phyloP scores from a whole-genome alignment of 2,797 vertebrate genomes.

The Caiman crocodilus region DNA sequence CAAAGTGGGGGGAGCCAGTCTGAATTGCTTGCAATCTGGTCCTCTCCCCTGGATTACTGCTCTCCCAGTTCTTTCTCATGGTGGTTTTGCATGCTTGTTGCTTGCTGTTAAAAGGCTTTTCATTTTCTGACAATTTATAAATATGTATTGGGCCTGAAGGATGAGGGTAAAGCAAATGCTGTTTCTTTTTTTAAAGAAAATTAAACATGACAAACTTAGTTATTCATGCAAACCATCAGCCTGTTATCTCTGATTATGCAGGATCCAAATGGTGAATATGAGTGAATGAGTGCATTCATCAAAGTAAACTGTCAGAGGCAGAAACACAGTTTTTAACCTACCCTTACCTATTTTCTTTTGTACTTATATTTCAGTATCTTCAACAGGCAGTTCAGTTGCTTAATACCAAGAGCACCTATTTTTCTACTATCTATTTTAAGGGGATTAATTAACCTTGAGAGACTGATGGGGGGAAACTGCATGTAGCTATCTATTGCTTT shows the following conservation, averaged over 20 bases:
- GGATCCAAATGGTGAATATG: slow-evolving; percentile 78
- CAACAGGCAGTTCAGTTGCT: slow-evolving; percentile 42
- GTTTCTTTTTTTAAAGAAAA: slow-evolving; percentile 79
- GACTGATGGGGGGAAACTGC: slow-evolving; percentile 55
- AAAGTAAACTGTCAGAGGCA: slow-evolving; percentile 72
- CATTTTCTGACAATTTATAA: slow-evolving; percentile 77
- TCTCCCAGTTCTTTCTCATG: background rate
- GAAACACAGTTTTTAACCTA: slow-evolving; percentile 63
- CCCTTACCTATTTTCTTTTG: slow-evolving; percentile 65
- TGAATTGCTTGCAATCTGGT: background rate
- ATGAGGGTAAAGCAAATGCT: slow-evolving; percentile 73
- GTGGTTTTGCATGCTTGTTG: slow-evolving; percentile 65
- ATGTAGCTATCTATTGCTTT: slow-evolving; percentile 49
- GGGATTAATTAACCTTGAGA: slow-evolving; percentile 78
- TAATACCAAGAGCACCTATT: slow-evolving; percentile 43
- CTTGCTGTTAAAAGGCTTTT: slow-evolving; percentile 68
- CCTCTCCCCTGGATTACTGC: background rate
- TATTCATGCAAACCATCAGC: slow-evolving; percentile 82
- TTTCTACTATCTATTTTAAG: slow-evolving; percentile 67
- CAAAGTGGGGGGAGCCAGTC: background rate
- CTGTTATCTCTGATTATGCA: slow-evolving; percentile 80
- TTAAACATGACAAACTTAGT: slow-evolving; percentile 82
- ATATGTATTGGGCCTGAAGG: slow-evolving; percentile 77
- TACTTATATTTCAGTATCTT: slow-evolving; percentile 45
- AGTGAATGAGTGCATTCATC: slow-evolving; percentile 77